Evolutionary conservation across 2,797 vertebrate genomes (phyloP).

Genomic region (Sebastes elongatus): DNA sequence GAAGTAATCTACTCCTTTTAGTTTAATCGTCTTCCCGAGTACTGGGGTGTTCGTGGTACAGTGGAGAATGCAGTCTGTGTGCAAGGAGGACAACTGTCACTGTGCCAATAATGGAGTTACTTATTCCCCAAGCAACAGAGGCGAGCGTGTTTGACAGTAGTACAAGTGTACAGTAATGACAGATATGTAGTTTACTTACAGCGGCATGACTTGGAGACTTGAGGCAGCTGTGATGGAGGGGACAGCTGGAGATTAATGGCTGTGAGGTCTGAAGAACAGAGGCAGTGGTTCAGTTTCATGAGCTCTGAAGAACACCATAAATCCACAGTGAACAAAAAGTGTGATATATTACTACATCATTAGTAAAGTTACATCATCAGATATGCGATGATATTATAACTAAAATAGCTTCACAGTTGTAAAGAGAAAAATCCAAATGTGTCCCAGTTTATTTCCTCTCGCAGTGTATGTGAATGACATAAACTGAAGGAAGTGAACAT

Average conservation of each 20-base stretch:
- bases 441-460: neutral
- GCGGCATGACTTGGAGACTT: neutral
- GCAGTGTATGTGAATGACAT: neutral
- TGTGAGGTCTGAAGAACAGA: neutral
- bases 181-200: slow-evolving; percentile 28
- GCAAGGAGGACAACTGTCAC: slow-evolving; percentile 17
- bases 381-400: neutral
- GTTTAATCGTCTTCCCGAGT: neutral
- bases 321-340: neutral
- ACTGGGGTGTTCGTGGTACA: neutral
- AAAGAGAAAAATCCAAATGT: too few species aligned
- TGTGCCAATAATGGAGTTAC: slow-evolving; percentile 9
- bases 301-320: neutral
- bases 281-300: neutral
- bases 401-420: neutral
- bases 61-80: neutral
- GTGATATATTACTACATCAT: neutral
- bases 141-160: slow-evolving; percentile 10
- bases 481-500: too few species aligned
- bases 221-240: slow-evolving; percentile 41
- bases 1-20: neutral
- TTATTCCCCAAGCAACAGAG: slow-evolving; percentile 4
- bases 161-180: slow-evolving; percentile 34
- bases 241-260: slow-evolving; percentile 46
- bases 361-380: neutral